Percentiles rank a stretch among this genome's conserved stretches.
Conservation (phyloP, 2,113 vertebrate species). For the Actinemys pallida region DNA sequence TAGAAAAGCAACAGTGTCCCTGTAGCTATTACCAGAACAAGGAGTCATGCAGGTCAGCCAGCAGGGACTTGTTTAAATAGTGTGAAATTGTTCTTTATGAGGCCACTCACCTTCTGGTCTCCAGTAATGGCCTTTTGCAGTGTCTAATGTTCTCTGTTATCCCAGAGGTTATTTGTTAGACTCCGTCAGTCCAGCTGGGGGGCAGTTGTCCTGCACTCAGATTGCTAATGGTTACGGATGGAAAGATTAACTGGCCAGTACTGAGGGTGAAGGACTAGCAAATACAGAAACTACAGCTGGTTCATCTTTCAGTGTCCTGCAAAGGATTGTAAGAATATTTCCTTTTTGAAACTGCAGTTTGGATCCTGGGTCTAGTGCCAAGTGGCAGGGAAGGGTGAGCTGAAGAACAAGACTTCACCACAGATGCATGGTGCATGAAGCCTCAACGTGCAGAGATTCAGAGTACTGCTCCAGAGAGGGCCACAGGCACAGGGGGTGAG, state of each 20-base stretch:
- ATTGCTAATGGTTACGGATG: neutral
- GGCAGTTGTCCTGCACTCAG: neutral
- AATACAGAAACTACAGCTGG: neutral
- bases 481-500: neutral
- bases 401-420: neutral
- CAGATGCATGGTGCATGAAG: too few relatives aligned
- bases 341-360: neutral
- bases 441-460: neutral
- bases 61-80: constrained; percentile 59
- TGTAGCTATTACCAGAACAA: neutral
- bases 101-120: constrained; percentile 42
- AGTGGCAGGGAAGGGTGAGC: neutral
- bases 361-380: neutral
- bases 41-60: neutral
- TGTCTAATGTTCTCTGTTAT: neutral
- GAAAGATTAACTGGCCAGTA: neutral
- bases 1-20: neutral
- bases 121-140: constrained; percentile 16
- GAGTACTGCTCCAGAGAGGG: neutral
- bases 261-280: neutral
- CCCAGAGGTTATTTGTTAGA: constrained; percentile 11
- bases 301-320: neutral
- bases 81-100: constrained; percentile 66
- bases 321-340: constrained; percentile 10
- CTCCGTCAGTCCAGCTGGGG: neutral